phyloP scores from a whole-genome alignment of 2,113 vertebrate species.

The Origma solitaria region DNA sequence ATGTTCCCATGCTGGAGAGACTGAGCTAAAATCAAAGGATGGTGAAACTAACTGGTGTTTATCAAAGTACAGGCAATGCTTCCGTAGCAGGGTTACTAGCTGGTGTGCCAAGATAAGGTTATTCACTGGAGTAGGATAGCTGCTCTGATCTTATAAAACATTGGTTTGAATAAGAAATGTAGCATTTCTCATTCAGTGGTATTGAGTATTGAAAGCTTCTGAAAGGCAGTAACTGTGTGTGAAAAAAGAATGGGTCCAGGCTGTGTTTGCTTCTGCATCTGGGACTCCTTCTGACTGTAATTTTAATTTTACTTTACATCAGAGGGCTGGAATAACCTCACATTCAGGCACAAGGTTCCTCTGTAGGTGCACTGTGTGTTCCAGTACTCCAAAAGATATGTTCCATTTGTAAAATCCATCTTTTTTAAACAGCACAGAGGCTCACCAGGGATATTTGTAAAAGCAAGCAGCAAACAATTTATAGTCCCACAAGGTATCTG shows the following conservation, averaged over 20 bases:
- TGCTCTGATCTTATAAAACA: not conserved
- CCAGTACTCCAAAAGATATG: not conserved
- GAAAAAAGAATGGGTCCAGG: not conserved
- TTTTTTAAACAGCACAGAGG: not conserved
- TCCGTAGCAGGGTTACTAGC: not conserved
- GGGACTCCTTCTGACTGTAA: not conserved
- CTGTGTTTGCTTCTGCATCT: not conserved
- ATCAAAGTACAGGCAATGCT: not conserved
- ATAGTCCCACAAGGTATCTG: not conserved
- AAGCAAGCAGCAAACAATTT: not conserved
- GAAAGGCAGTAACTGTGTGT: not conserved
- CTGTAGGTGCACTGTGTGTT: not conserved
- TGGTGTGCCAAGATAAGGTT: not conserved
- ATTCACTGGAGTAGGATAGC: not conserved
- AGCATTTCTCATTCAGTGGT: not conserved
- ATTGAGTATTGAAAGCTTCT: not conserved
- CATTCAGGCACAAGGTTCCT: not conserved
- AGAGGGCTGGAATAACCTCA: not conserved
- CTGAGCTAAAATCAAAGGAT: not conserved
- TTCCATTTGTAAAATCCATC: not conserved
- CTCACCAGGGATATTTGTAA: not conserved
- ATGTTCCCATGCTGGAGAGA: not conserved
- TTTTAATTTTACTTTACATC: slow-evolving; percentile 3
- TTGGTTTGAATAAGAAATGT: not conserved
- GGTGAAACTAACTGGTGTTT: not conserved